Evolutionary conservation across 1,140 invertebrate genomes (phyloP), one percentile per base, ranked within the genome.

Genomic region (Octopus bimaculoides): DNA sequence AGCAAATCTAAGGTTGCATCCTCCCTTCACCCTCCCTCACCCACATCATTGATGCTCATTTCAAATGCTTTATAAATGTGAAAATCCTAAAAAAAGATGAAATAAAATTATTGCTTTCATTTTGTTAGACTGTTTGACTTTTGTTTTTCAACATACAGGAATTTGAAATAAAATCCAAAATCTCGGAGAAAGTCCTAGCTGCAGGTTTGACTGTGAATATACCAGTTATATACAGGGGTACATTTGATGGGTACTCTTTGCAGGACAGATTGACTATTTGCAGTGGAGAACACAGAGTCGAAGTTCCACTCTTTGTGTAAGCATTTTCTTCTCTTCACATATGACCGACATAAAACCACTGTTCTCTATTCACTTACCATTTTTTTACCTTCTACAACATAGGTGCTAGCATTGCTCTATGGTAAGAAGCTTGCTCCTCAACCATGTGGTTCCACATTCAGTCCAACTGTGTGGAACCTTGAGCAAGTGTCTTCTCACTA

Each of bases 91-190:
- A 66, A n/a, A 66, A 66, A 66, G 1, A 12, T 14, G 61, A 66
- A n/a, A 66, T 14, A 66, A 14, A 14, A 12, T 66, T 66, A 66
- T 14, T n/a, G n/a, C n/a, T 66, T 66, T 66, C 12, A 66, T 14
- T 66, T n/a, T 66, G n/a, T 66, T 66, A 66, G n/a, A 14, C 3
- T 66, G 12, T 66, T 66, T 66, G 26, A 14, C 5, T 77, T 77
- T 54, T 12, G 10, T 77, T 54, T 14, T 77, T 81, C 69, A 77
- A 78, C 61, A 84, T 83, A 20, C 79, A 90, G 88, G 80, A 83
- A 73, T 90, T 90, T 79, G 83, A 80, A 52, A 78, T 90, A 77
- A 89, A 87, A 85, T 87, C 88, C 56, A 89, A 88, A 81, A 90
- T 88, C 80, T 88, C 87, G 73, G 87, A 87, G 53, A 84, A 86